Percentiles rank a stretch among this genome's conserved stretches.
These are phyloP conservation scores for Aradophagus sp. DNA, from an alignment of 1,140 invertebrate genomes.

Conservation along the genomic window DNA sequence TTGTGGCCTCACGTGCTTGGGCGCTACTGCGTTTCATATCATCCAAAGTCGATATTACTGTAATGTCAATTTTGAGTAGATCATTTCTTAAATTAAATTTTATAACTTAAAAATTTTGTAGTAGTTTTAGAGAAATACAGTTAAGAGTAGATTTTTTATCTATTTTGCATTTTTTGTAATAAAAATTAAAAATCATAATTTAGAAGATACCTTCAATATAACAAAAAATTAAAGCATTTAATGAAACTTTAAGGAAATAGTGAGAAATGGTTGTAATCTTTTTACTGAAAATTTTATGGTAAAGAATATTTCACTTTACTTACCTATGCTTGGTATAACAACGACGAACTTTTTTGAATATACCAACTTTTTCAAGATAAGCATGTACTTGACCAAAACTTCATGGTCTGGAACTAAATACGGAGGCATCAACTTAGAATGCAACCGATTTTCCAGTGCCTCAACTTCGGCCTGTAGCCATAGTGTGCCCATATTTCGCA, in stretches of 20 bases:
- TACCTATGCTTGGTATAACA: slow-evolving; percentile 86
- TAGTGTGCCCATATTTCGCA: slow-evolving; percentile 84
- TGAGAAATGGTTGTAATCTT: too few species aligned
- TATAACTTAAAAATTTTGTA: slow-evolving; percentile 1
- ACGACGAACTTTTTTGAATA: slow-evolving; percentile 85
- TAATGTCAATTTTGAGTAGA: too few species aligned
- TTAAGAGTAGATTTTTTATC: too few species aligned
- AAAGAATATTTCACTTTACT: too few species aligned
- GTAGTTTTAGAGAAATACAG: too few species aligned
- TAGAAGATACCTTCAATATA: too few species aligned
- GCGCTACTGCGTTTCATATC: slow-evolving; percentile 86
- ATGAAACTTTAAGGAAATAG: too few species aligned
- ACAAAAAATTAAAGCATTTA: too few species aligned
- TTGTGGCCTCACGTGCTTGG: slow-evolving; percentile 89
- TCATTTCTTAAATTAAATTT: slow-evolving; percentile 29
- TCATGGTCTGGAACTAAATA: slow-evolving; percentile 85
- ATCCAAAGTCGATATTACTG: slow-evolving; percentile 91
- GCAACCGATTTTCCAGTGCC: slow-evolving; percentile 78
- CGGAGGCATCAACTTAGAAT: slow-evolving; percentile 77
- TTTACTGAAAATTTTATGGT: too few species aligned
- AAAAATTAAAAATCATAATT: too few species aligned
- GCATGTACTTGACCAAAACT: slow-evolving; percentile 81
- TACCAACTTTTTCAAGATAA: slow-evolving; percentile 85
- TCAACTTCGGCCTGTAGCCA: slow-evolving; percentile 85
- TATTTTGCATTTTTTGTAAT: too few species aligned